Evolutionary conservation across 2,113 vertebrate genomes (phyloP), one percentile per base, ranked within the genome.

Genomic region (Epinephelus lanceolatus): DNA sequence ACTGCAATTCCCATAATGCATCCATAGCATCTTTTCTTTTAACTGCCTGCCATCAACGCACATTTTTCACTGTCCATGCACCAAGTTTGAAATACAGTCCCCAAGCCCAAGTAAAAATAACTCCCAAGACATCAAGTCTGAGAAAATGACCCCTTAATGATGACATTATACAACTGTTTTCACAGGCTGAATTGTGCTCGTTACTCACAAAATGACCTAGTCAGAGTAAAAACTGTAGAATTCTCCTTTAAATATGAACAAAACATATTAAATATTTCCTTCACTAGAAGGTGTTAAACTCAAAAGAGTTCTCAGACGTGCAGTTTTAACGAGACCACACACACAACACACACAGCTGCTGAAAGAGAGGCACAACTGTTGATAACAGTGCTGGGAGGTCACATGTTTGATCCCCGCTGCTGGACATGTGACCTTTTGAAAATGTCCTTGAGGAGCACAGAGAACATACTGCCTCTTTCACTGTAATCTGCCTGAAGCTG

Each of bases 401-500:
- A 76, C 72, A 73, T 73, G 84, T 71, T 59, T 49, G 49, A 65
- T 56, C 63, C 56, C 63, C 57, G 6, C 30, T 81, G 63, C 17
- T 65, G 42, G 25, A 76, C 62, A 25, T 74, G 71, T 73, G 74
- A 63, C 62, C 53, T 79, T 68, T 83, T 3, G 8, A 77, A 30
- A 76, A 85, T 27, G 30, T 49, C 47, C 27, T 51, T 10, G 40
- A 76, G 65, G 49, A 76, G 42, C 37, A 70, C 27, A 71, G 30
- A 45, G 53, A 86, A 56, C 14, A 45, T 70, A 15, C 37, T 57
- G 73, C 53, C 47, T 33, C 42, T 27, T 52, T 86, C 42, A 11
- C 61, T 56, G 51, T 25, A n/a, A 61, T 40, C 74, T 61, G 68
- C 77, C 68, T n/a, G 23, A 33, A 53, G 55, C 61, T 72, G 33